Evolutionary conservation across 2,113 vertebrate species (phyloP).

Genomic region (Apteryx mantelli): DNA sequence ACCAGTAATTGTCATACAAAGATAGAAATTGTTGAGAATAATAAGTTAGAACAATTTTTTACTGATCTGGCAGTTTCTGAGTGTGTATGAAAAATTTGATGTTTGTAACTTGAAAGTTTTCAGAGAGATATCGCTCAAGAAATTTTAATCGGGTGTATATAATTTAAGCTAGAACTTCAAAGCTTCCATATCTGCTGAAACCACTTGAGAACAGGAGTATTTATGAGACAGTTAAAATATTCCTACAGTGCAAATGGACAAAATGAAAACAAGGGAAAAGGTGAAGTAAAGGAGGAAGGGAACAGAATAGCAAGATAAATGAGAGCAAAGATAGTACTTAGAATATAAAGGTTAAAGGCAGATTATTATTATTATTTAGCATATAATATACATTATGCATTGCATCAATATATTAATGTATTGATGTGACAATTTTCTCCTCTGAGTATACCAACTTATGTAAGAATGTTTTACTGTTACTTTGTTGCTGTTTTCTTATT

Average conservation of each 20-base stretch:
- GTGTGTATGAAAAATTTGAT: background rate
- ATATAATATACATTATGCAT: background rate
- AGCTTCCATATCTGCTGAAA: background rate
- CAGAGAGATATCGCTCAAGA: background rate
- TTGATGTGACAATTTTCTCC: background rate
- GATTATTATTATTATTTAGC: background rate
- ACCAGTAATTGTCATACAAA: background rate
- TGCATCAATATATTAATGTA: background rate
- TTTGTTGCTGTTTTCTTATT: background rate
- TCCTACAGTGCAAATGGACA: background rate
- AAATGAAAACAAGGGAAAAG: background rate
- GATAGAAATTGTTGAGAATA: background rate
- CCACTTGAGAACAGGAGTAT: background rate
- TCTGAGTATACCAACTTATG: background rate
- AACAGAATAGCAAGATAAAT: background rate
- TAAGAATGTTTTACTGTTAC: background rate
- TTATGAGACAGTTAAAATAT: constrained; percentile 27
- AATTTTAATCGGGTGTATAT: background rate
- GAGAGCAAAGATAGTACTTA: background rate
- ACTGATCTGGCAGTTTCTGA: background rate
- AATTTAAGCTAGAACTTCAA: constrained; percentile 38
- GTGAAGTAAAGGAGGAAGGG: background rate
- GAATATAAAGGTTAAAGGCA: background rate
- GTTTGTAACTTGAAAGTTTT: constrained; percentile 5
- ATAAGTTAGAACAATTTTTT: background rate